Evolutionary conservation across 2,797 vertebrate species (phyloP).

Genomic region (Gymnocypris eckloni): DNA sequence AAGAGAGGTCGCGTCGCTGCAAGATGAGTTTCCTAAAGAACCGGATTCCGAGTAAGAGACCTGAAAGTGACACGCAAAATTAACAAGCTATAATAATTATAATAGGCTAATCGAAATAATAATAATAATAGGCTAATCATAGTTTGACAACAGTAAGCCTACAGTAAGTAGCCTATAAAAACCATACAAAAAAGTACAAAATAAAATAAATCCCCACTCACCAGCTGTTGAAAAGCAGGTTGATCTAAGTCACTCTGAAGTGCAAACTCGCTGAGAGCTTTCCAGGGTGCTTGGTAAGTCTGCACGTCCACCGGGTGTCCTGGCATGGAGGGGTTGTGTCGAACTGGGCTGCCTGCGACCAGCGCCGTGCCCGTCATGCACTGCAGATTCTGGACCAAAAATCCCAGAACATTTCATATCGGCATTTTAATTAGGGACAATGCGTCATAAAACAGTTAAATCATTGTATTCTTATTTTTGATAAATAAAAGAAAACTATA

Average conservation of each 20-base stretch:
- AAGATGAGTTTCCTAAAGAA: constrained; percentile 92
- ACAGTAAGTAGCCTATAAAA: neutral
- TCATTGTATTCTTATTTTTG: neutral
- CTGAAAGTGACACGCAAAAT: constrained; percentile 69
- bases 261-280: constrained; percentile 93
- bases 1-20: constrained; percentile 94
- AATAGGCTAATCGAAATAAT: too few relatives aligned
- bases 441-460: neutral
- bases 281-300: constrained; percentile 94
- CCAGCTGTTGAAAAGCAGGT: constrained; percentile 94
- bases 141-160: too few relatives aligned
- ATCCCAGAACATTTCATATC: neutral
- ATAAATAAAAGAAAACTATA: neutral
- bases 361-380: constrained; percentile 93
- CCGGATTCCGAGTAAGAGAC: constrained; percentile 95
- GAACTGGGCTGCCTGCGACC: constrained; percentile 92
- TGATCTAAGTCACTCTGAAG: constrained; percentile 94
- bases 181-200: too few relatives aligned
- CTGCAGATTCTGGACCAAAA: constrained; percentile 85
- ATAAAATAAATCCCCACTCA: constrained; percentile 63
- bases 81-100: neutral
- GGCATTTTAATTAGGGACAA: neutral
- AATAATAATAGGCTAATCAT: neutral
- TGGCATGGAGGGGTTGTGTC: constrained; percentile 88
- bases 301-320: constrained; percentile 93